Evolutionary conservation across 2,888 invertebrate genomes (phyloP), one percentile per base, ranked within the genome.

Genomic region (Cheilosia vernalis): DNA sequence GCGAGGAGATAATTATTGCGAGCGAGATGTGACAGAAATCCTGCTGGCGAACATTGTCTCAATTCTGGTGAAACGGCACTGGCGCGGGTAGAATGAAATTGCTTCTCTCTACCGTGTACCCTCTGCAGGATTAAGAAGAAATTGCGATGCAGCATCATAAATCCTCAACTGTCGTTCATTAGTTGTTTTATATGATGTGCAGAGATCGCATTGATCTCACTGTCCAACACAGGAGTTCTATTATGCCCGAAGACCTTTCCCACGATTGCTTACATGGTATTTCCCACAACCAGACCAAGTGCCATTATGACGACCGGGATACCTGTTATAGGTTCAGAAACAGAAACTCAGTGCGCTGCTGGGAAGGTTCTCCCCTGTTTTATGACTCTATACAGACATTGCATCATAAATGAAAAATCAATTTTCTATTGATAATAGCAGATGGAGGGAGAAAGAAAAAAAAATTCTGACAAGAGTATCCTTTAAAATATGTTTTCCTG

Each of bases 111-210:
- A 10, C 27, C 6, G 27, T 27, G 7, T 33, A 17, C 70, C 74
- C 27, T 56, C 10, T 6, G 27, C 67, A 69, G 76, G 79, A 85
- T 85, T 85, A 85, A 76, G 70, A 72, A 60, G 76, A 67, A 66
- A 78, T 67, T 67, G 72, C 78, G 27, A 63, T 30, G 55, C 70
- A 72, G 30, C 80, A 66, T 74, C 79, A 80, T 80, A 85, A 85
- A 85, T 85, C 76, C 70, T 80, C 51, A 69, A 74, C 80, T 85
- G 84, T 85, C 84, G 70, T 80, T 80, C 84, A 85, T 85, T 85
- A 85, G 80, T 85, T 76, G 42, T 70, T 79, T 76, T 80, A 56
- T 85, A 76, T 80, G 74, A 84, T 84, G 69, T 49, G 67, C 69
- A 64, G 63, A 64, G 33, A 83, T 83, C 66, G n/a, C n/a, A 77